These are phyloP conservation scores for Aythya baeri DNA, from an alignment of 2,113 vertebrate species.

Conservation along the genomic window DNA sequence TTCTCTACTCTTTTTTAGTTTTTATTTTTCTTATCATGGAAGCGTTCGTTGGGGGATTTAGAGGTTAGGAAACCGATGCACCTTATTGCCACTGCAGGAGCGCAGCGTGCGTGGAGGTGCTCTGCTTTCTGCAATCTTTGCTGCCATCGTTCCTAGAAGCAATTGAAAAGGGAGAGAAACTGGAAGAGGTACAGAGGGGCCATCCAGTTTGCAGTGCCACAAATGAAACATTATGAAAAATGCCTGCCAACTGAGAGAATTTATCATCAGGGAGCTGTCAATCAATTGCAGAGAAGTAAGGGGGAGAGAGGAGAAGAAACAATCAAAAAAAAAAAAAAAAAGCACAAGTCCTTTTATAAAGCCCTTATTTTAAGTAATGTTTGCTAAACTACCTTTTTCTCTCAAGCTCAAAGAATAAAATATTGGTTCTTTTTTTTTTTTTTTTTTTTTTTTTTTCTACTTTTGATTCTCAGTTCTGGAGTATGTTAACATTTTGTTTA, in stretches of 20 bases:
- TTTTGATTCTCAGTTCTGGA: not conserved
- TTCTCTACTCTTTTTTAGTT: not conserved
- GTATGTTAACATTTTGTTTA: not conserved
- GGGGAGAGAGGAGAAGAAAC: slow-evolving; percentile 31
- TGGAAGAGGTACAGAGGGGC: not conserved
- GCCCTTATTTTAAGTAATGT: slow-evolving; percentile 36
- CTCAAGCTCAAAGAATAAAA: not conserved
- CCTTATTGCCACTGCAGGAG: not conserved
- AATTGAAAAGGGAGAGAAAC: not conserved
- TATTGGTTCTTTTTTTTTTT: not conserved
- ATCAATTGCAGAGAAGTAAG: slow-evolving; percentile 33
- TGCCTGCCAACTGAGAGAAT: slow-evolving; percentile 30
- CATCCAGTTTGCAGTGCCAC: not conserved
- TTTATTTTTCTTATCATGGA: rapidly evolving
- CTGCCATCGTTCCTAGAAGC: not conserved
- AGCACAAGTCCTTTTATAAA: not conserved
- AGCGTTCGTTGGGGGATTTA: not conserved
- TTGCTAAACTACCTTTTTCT: slow-evolving; percentile 53
- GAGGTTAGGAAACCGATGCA: not conserved
- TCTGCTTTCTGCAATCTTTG: not conserved
- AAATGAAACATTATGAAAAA: not conserved
- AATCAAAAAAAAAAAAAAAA: slow-evolving; percentile 8
- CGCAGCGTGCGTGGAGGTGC: rapidly evolving
- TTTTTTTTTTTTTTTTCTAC: not conserved
- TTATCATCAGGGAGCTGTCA: slow-evolving; percentile 60